Evolutionary conservation across 2,113 vertebrate species (phyloP), one percentile per base, ranked within the genome.

Genomic region (Fregetta grallaria): DNA sequence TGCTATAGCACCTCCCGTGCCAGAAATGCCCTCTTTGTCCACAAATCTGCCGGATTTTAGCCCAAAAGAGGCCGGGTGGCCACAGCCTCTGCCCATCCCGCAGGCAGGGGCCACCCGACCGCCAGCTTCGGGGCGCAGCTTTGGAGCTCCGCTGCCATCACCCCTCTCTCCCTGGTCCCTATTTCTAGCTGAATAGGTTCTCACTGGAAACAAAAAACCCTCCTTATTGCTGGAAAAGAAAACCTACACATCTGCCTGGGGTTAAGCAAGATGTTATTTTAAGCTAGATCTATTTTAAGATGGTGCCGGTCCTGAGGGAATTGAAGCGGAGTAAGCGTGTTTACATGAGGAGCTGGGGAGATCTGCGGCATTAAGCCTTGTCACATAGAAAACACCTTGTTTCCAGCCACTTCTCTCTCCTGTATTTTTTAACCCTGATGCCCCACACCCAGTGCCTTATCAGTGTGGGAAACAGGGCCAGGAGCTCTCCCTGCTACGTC

Each of bases 211-310:
- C 16, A 45, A 68, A 62, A 32, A 18, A 32, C 6, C 2, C 32
- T 78, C 58, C 16, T 86, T 89, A n/a, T 34, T 52, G 58, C 71
- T 86, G 71, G 75, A 30, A 45, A 86, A 72, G 5, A 59, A 88
- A 79, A 30, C 34, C 62, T n/a, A 30, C 92, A 38, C 77, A 77
- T 76, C 89, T 90, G 85, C 73, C 68, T 42, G 83, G 72, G 49
- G 59, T 75, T 72, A 72, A 56, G 89, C 53, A 52, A 67, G 93
- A 79, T 34, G 86, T 80, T 94, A 88, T 88, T 92, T 95, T 86
- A 91, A 97, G 86, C 40, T 26, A 30, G 34, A 11, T 56, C 93
- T 95, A 52, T 88, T 96, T 92, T 88, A 34, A 76, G 91, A 36
- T 1, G 29, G 47, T 65, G 73, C 45, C 0, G 7, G 73, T 74